Conservation (phyloP, 2,113 vertebrate species). For the Recurvirostra avosetta region DNA sequence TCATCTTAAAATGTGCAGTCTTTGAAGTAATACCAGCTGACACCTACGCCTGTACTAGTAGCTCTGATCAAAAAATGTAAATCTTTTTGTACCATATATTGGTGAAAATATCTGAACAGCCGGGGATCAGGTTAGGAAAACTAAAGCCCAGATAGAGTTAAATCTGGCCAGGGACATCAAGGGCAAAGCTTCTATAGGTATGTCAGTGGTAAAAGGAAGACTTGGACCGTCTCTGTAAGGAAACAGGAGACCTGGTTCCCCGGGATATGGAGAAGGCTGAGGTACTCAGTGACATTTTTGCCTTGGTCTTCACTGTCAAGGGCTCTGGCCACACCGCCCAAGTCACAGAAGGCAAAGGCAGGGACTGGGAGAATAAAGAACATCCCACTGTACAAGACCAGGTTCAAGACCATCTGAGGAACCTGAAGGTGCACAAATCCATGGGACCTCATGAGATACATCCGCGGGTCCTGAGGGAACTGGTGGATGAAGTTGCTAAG, state of each 20-base stretch:
- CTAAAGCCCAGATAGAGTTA: background rate
- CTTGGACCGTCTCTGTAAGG: background rate
- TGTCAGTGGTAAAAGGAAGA: background rate
- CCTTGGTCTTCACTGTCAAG: background rate
- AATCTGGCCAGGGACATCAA: background rate
- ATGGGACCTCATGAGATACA: too few relatives aligned
- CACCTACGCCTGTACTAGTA: background rate
- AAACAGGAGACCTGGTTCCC: background rate
- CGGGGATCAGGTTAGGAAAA: background rate
- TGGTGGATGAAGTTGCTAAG: too few relatives aligned
- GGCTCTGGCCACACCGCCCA: too few relatives aligned
- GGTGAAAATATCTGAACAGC: background rate
- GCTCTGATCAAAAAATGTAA: conserved; percentile 65
- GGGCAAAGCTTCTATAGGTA: background rate
- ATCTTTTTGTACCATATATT: conserved; percentile 65
- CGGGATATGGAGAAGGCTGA: background rate
- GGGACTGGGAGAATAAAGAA: too few relatives aligned
- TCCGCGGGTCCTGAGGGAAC: too few relatives aligned
- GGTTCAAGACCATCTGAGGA: too few relatives aligned
- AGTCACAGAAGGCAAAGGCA: too few relatives aligned
- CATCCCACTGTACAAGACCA: too few relatives aligned
- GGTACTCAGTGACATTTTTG: background rate
- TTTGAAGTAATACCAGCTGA: conserved; percentile 32
- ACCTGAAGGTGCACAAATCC: too few relatives aligned
- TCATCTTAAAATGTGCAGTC: conserved; percentile 42